phyloP scores from a whole-genome alignment of 2,888 invertebrate genomes.

The Ephialtes manifestator region DNA sequence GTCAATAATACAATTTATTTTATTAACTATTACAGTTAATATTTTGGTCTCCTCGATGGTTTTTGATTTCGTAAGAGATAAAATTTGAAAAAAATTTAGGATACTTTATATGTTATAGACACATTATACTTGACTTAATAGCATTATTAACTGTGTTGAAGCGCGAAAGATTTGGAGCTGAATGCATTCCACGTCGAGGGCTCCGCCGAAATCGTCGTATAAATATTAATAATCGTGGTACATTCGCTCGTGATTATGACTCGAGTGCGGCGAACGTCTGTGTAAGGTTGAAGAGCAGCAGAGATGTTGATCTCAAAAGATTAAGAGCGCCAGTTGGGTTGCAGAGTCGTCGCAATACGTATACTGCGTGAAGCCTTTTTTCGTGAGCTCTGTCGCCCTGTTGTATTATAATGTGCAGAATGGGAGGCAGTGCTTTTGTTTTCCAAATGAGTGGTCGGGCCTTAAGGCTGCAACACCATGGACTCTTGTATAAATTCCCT shows the following conservation, averaged over 20 bases:
- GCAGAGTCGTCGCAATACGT: neutral
- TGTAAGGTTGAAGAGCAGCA: slow-evolving; percentile 28
- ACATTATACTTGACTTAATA: neutral
- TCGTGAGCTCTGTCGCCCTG: slow-evolving; percentile 62
- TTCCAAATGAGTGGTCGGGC: slow-evolving; percentile 78
- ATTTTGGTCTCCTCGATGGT: neutral
- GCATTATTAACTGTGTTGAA: neutral
- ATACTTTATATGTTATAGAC: neutral
- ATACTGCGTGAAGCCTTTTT: slow-evolving; percentile 10
- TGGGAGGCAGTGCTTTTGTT: slow-evolving; percentile 82
- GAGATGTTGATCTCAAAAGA: slow-evolving; percentile 26
- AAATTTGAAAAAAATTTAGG: neutral
- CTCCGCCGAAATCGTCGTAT: slow-evolving; percentile 39
- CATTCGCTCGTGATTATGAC: slow-evolving; percentile 29
- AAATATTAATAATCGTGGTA: slow-evolving; percentile 61
- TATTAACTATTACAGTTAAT: too few species aligned
- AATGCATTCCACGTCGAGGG: slow-evolving; percentile 46
- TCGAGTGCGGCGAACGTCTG: slow-evolving; percentile 39
- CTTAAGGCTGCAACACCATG: slow-evolving; percentile 42
- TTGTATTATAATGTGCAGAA: slow-evolving; percentile 79
- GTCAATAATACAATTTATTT: neutral
- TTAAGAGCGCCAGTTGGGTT: slow-evolving; percentile 42
- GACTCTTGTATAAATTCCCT: slow-evolving; percentile 42
- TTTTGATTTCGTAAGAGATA: neutral
- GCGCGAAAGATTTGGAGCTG: neutral